Percentiles rank a stretch among this genome's conserved stretches.
Evolutionary conservation across 2,797 vertebrate species (phyloP).

Genomic region (Rhincodon typus): DNA sequence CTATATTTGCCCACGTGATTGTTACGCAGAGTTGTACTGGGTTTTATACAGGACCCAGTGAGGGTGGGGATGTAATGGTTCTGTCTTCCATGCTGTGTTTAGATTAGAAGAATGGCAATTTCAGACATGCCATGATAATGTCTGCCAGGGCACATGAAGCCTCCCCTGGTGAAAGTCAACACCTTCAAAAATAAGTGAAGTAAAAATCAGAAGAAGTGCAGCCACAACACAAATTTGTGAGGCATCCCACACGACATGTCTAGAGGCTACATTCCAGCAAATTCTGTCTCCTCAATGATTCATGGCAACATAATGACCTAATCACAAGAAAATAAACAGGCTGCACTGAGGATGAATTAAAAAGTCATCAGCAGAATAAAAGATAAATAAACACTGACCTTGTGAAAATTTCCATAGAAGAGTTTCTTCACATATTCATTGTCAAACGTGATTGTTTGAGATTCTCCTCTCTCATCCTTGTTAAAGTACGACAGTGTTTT

Average conservation of each 20-base stretch:
- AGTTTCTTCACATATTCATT: slow-evolving; percentile 72
- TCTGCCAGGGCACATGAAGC: not conserved
- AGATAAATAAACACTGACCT: slow-evolving; percentile 65
- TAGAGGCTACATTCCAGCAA: not conserved
- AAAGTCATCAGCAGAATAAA: slow-evolving; percentile 42
- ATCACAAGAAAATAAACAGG: not conserved
- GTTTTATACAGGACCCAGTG: not conserved
- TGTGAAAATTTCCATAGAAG: slow-evolving; percentile 97
- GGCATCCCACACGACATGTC: not conserved
- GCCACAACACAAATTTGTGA: not conserved
- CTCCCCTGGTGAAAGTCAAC: not conserved
- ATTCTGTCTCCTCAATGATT: not conserved
- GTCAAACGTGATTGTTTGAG: slow-evolving; percentile 80
- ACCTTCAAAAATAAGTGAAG: not conserved
- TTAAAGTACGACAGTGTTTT: slow-evolving; percentile 91
- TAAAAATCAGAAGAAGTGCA: not conserved
- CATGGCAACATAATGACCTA: no score
- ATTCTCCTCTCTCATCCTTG: slow-evolving; percentile 77
- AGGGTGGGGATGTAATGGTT: not conserved
- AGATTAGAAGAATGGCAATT: not conserved
- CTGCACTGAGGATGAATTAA: not conserved
- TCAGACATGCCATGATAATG: no score
- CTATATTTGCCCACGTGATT: not conserved
- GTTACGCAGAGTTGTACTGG: not conserved
- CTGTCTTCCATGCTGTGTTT: not conserved